Evolutionary conservation across 2,888 invertebrate species (phyloP).

Genomic region (Hydraecia micacea): DNA sequence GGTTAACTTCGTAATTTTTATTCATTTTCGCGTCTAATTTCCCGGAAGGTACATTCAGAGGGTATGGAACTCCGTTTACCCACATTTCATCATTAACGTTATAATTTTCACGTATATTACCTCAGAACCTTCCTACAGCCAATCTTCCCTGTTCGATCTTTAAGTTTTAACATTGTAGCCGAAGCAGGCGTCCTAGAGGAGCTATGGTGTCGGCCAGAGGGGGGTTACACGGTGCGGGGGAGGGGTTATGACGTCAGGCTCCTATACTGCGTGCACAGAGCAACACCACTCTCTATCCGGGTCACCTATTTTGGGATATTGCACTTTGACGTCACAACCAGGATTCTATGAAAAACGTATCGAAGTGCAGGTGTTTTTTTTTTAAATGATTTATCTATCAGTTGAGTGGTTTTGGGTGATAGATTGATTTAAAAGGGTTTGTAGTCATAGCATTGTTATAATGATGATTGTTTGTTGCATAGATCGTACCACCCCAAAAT

Average conservation of each 20-base stretch:
- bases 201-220: constrained; percentile 50
- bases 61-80: neutral
- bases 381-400: constrained; percentile 24
- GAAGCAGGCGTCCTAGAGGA: constrained; percentile 41
- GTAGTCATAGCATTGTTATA: neutral
- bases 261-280: constrained; percentile 77
- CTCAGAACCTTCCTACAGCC: neutral
- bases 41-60: fast-evolving
- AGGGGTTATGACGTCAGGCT: constrained; percentile 79
- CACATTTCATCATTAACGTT: neutral
- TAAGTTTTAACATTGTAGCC: constrained; percentile 35
- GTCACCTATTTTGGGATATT: constrained; percentile 84
- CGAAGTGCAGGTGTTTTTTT: neutral
- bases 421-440: constrained; percentile 14
- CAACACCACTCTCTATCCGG: constrained; percentile 75
- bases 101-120: neutral
- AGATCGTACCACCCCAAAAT: neutral
- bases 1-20: neutral
- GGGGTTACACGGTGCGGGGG: constrained; percentile 35
- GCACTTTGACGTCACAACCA: constrained; percentile 74
- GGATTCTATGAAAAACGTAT: constrained; percentile 46
- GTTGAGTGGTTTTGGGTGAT: neutral
- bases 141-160: constrained; percentile 23
- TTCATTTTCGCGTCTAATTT: too few relatives aligned
- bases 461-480: neutral